A percentile compares a stretch with the other conserved stretches of the same genome.
Evolutionary conservation across 2,113 vertebrate species (phyloP).

Genomic region (Ctenomys sociabilis): DNA sequence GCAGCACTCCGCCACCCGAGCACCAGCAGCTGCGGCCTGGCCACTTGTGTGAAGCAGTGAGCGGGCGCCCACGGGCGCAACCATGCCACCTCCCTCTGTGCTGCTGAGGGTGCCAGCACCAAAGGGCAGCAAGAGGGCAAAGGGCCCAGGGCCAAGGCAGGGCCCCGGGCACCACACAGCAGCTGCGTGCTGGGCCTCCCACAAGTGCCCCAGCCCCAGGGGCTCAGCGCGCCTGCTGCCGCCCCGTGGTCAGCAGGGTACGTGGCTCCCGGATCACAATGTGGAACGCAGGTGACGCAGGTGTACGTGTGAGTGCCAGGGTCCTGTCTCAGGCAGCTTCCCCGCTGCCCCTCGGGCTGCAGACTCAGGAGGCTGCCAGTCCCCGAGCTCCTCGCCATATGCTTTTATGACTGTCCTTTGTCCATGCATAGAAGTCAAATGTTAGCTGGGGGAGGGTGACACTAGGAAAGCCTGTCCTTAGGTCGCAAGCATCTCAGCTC

Average conservation of each 20-base stretch:
- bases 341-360: fast-evolving
- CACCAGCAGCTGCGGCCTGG: fast-evolving
- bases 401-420: fast-evolving
- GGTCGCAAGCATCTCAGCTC: fast-evolving
- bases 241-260: fast-evolving
- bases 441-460: background rate
- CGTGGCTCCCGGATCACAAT: background rate
- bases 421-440: fast-evolving
- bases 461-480: fast-evolving
- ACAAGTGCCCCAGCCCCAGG: background rate
- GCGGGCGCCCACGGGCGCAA: fast-evolving
- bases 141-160: fast-evolving
- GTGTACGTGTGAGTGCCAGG: fast-evolving
- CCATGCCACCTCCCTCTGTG: background rate
- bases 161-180: fast-evolving
- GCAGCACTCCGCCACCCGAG: background rate
- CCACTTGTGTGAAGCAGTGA: fast-evolving
- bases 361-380: fast-evolving
- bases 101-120: background rate
- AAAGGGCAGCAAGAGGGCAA: background rate
- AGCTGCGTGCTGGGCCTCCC: background rate
- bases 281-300: fast-evolving
- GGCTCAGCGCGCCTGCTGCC: fast-evolving
- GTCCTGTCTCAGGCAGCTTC: background rate
- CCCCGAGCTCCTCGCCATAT: fast-evolving